Base-by-base conservation (phyloP, 1,140 invertebrate genomes). In the Drosophila ogumai region DNA sequence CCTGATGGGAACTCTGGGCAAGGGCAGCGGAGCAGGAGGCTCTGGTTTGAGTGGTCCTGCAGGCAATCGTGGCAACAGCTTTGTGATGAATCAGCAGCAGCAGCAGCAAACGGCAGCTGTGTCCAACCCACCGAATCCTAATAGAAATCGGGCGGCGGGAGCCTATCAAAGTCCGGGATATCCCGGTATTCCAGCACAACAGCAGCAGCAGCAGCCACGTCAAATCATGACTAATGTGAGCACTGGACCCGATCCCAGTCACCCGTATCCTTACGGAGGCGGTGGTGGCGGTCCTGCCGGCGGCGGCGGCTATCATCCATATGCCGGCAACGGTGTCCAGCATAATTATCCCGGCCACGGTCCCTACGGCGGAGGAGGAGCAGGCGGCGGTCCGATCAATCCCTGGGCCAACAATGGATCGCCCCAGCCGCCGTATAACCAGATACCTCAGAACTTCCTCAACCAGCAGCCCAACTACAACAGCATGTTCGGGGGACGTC, bases 1-100 rank as follows among this genome's bases (percentile, higher is more conserved):
- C 74, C 93, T 95, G 8, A 95, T 95, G 95, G 94, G 94, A 6
- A 94, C 94, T 22, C 72, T 95, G 15, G 93, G 71, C 56, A 94
- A 25, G 36, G n/a, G 19, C 19, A n/a, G 44, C 1, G 44, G 12
- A 7, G n/a, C 6, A 2, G 65, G 36, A 1, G 40, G 55, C 36
- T n/a, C 60, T 22, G 50, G 28, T 0, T 12, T 32, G 6, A 50
- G 58, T 50, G 46, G 13, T 17, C 13, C 63, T 1, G 15, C 31
- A 19, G 57, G 91, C 92, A 41, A n/a, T 91, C 93, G 49, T 22
- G 34, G 34, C 58, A 75, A 8, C 54, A 69, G 5, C 54, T 56
- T 36, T 4, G 32, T 49, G 38, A 64, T 66, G 31, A 72, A 58
- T 46, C 67, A 56, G 12, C 57, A 55, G 34, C 72, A 79, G 12